Evolutionary conservation across 2,888 invertebrate species (phyloP).

Genomic region (Ctenicera cuprea): DNA sequence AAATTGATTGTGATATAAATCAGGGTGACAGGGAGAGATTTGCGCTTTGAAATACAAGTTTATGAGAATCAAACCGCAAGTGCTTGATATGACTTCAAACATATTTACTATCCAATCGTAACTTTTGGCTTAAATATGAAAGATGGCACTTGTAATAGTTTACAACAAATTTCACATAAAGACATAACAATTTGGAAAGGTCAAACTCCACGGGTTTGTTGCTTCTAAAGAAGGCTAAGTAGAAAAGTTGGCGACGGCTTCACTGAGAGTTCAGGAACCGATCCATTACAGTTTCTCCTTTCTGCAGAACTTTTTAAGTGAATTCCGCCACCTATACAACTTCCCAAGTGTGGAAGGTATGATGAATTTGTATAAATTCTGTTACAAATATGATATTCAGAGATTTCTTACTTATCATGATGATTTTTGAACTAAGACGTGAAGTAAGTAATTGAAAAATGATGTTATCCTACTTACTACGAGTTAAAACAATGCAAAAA

Average conservation of each 20-base stretch:
- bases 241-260: background rate
- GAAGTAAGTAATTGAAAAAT: no score
- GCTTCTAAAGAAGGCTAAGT: background rate
- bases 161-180: background rate
- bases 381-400: no score
- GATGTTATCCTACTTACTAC: no score
- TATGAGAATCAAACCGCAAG: background rate
- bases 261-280: background rate
- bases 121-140: background rate
- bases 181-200: background rate
- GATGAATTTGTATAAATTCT: no score
- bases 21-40: background rate
- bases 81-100: background rate
- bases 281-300: background rate
- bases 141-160: no score
- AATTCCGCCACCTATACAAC: no score
- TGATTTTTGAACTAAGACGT: no score
- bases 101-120: background rate
- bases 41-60: background rate
- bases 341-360: no score
- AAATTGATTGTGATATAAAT: slow-evolving; percentile 17
- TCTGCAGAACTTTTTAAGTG: background rate
- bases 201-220: background rate
- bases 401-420: no score
- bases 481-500: no score